These are phyloP conservation scores for Nycticryphes semicollaris DNA, from an alignment of 2,113 vertebrate genomes.

Conservation along the genomic window DNA sequence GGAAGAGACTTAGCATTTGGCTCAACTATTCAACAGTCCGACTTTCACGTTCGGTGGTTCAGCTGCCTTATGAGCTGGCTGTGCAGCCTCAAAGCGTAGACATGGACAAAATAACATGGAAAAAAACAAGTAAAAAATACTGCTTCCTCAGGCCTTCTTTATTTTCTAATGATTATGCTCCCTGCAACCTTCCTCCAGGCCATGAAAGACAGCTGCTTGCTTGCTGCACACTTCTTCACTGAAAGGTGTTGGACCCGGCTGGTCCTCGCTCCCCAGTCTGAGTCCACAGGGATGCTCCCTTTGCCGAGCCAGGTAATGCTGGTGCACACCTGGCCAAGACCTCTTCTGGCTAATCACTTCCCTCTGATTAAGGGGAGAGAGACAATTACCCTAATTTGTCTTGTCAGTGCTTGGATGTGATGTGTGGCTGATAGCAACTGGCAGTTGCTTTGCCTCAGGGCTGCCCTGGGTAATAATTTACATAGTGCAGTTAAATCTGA, in stretches of 20 bases:
- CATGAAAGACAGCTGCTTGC: rapidly evolving
- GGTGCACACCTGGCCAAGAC: neutral
- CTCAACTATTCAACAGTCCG: neutral
- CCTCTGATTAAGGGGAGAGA: constrained; percentile 16
- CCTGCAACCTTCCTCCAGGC: neutral
- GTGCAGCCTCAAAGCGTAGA: neutral
- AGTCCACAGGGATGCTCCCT: neutral
- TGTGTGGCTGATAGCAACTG: neutral
- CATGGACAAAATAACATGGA: rapidly evolving
- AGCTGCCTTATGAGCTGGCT: neutral
- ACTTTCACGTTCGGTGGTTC: neutral
- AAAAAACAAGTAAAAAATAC: rapidly evolving
- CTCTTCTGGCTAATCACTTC: neutral
- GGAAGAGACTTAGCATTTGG: neutral
- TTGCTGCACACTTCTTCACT: neutral
- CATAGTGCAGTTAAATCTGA: constrained; percentile 10
- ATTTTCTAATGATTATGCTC: neutral
- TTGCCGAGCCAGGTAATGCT: neutral
- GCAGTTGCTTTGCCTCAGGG: constrained; percentile 43
- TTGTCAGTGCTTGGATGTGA: constrained; percentile 2
- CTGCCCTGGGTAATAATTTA: constrained; percentile 40
- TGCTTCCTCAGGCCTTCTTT: neutral
- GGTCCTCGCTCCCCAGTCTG: neutral
- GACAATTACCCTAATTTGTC: constrained; percentile 33
- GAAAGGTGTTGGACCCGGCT: neutral